Conservation (phyloP, 2,113 vertebrate species). For the Manacus vitellinus region DNA sequence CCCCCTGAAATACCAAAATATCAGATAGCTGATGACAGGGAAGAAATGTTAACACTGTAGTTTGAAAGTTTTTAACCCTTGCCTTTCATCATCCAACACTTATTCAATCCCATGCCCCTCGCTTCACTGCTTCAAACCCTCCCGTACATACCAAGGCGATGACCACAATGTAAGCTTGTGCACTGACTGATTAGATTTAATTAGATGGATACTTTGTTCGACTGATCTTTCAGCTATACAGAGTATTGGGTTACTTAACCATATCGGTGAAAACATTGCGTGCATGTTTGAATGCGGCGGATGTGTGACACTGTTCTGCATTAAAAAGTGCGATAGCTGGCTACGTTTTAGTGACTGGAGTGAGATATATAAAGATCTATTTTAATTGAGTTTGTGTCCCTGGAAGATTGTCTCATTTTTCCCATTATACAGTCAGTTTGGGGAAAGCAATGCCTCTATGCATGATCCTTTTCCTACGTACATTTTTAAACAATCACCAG, state of each 20-base stretch:
- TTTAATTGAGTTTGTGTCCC: conserved; percentile 10
- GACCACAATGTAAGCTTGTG: conserved; percentile 65
- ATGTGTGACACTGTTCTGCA: not conserved
- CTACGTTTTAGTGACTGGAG: conserved; percentile 33
- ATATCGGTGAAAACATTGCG: conserved; percentile 53
- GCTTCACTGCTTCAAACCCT: conserved; percentile 52
- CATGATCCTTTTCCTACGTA: not conserved
- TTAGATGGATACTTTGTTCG: conserved; percentile 70
- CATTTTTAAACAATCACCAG: not conserved
- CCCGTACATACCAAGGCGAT: conserved; percentile 67
- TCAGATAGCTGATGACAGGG: conserved; percentile 66
- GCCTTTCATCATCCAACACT: conserved; percentile 60
- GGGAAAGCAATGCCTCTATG: not conserved
- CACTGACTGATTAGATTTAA: conserved; percentile 71
- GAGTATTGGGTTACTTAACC: conserved; percentile 64
- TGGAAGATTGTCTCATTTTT: conserved; percentile 1
- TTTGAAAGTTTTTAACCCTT: conserved; percentile 68
- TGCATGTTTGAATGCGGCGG: not conserved
- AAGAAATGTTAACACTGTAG: conserved; percentile 66
- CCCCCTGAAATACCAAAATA: conserved; percentile 38
- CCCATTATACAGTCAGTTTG: not conserved
- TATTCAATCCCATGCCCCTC: conserved; percentile 40
- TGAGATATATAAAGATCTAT: conserved; percentile 7
- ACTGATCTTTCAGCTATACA: conserved; percentile 66
- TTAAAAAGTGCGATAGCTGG: conserved; percentile 36